These are phyloP conservation scores for Pygoscelis antarcticus DNA, from an alignment of 2,113 vertebrate species.

Conservation along the genomic window DNA sequence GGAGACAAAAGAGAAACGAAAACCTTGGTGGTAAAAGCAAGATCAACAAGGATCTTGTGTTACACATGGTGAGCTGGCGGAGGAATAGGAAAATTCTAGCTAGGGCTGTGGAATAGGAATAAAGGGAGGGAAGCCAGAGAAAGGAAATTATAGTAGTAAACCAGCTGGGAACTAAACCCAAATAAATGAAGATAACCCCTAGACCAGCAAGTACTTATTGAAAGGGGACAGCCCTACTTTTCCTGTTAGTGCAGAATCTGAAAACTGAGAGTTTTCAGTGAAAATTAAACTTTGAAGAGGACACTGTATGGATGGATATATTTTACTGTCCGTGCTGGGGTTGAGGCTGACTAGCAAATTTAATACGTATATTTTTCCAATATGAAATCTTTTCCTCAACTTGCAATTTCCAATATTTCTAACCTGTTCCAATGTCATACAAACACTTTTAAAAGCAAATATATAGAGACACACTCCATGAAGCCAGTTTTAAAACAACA, in stretches of 20 bases:
- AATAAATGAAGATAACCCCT: neutral
- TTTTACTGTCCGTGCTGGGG: neutral
- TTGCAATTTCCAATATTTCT: neutral
- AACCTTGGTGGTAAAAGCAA: neutral
- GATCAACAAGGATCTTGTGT: neutral
- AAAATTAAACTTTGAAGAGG: neutral
- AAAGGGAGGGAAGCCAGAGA: neutral
- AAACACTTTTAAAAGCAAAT: neutral
- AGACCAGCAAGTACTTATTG: neutral
- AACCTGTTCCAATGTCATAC: neutral
- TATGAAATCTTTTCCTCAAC: neutral
- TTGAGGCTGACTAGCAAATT: neutral
- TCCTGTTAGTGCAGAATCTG: neutral
- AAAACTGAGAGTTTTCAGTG: neutral
- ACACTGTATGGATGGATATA: neutral
- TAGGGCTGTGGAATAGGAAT: neutral
- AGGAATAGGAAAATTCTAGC: neutral
- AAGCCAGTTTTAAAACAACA: neutral
- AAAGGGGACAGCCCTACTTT: neutral
- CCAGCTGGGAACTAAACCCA: neutral
- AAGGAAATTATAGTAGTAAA: neutral
- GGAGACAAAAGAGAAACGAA: neutral
- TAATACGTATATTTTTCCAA: fast-evolving
- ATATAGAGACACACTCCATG: neutral
- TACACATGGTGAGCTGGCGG: fast-evolving